Percentiles rank a stretch among this genome's conserved stretches.
Conservation (phyloP, 2,888 invertebrate genomes). For the Heliconius cydno region DNA sequence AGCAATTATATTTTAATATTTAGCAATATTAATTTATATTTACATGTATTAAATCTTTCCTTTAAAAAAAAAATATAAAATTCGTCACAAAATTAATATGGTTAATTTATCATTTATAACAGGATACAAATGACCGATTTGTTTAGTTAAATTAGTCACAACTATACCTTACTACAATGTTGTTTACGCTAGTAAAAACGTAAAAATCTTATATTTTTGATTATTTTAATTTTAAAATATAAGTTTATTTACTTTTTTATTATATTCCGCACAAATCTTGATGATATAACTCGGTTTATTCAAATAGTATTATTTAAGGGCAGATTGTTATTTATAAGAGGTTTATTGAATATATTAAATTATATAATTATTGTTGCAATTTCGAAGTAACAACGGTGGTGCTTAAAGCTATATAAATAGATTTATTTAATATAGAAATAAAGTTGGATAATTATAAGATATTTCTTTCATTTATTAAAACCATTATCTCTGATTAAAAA, state of each 20-base stretch:
- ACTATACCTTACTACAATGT: background rate
- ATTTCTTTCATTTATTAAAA: slow-evolving; percentile 30
- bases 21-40: background rate
- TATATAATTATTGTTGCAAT: slow-evolving; percentile 62
- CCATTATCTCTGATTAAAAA: background rate
- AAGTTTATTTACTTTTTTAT: background rate
- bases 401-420: slow-evolving; percentile 66
- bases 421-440: slow-evolving; percentile 64
- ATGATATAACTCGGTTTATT: slow-evolving; percentile 32
- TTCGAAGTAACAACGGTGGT: slow-evolving; percentile 61
- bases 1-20: background rate
- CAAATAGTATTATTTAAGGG: slow-evolving; percentile 43
- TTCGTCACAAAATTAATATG: background rate
- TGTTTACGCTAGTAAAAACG: background rate
- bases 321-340: slow-evolving; percentile 63
- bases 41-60: background rate
- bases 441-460: slow-evolving; percentile 44
- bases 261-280: slow-evolving; percentile 14
- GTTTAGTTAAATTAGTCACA: background rate
- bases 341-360: slow-evolving; percentile 51
- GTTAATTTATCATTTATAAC: too few species aligned
- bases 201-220: background rate
- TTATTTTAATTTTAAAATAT: background rate
- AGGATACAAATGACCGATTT: background rate
- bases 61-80: background rate